Evolutionary conservation across 2,113 vertebrate genomes (phyloP), one percentile per base, ranked within the genome.

Genomic region (Grallaria varia): DNA sequence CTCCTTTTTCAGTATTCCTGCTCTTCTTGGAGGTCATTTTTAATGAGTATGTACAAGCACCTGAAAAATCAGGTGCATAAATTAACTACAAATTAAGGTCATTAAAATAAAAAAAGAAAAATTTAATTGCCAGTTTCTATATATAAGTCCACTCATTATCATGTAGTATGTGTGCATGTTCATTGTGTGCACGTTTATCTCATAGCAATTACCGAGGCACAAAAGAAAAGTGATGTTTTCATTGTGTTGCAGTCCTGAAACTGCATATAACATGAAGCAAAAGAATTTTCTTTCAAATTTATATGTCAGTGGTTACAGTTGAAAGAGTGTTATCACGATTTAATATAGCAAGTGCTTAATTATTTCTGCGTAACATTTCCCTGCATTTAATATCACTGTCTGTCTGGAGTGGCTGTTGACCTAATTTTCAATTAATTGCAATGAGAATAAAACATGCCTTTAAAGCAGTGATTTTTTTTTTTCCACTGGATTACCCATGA

Each of bases 391-490:
- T 95, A 93, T 84, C 50, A 88, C 71, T 94, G 72, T 96, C 94
- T 96, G 74, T 94, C 84, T 96, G 71, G 96, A 96, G 87, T 96
- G 89, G 60, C 67, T 96, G 96, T 96, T 98, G 98, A 98, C 98
- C 98, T 97, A 98, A 91, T 98, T 99, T 98, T 97, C 92, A 96
- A 94, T 96, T 98, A 98, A 98, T 98, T 98, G 97, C 91, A 95
- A 89, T 86, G 97, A 95, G 91, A 97, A 96, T 96, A 93, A 68
- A 94, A 95, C 96, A 75, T 97, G 87, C 81, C 89, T 97, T 95
- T 93, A 92, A 91, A 92, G 96, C 53, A 96, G 96, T 91, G 55
- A 59, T 97, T 97, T 95, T 75, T 91, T 91, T 89, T 91, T 95
- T 86, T 92, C 85, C 89, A 63, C 86, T 72, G 62, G 30, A 49